Base-by-base conservation (phyloP, 2,888 invertebrate species). In the Melieria picta region DNA sequence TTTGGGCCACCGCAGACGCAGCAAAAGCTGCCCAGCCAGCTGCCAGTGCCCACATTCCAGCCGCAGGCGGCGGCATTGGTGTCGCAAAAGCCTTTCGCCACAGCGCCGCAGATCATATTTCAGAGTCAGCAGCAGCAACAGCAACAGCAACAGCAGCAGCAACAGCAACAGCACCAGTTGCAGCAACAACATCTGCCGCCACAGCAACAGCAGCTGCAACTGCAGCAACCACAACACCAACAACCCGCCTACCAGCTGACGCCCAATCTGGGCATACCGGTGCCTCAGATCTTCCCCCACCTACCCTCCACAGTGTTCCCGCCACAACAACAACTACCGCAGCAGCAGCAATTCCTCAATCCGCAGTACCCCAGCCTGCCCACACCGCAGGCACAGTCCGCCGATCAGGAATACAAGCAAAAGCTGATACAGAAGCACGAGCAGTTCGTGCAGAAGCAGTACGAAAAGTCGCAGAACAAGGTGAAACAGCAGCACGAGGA, bases 401-500 rank as follows among this genome's bases (percentile, higher is more conserved):
- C 82, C 1, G 93, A 93, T 77, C 89, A 93, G 62, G 90, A 91
- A 77, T 93, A 93, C 76, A 90, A 92, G 77, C 92, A 92, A 78
- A 89, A 91, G 75, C 89, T 93, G 5, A 93, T 93, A 73, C 92
- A 92, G 77, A 93, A 92, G 80, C 93, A 93, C 77, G 93, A 93
- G 79, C 90, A 93, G 77, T 91, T 93, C 77, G 90, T 93, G 5
- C 93, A 94, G 79, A 93, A 92, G 80, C 93, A 93, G 79, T 93
- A 94, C 78, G 90, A 94, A 77, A 93, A 93, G 78, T 92, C 93
- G 58, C 91, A 93, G 80, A 92, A 93, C 79, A 94, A 94, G 81
- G 91, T 93, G 0, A 90, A 93, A 75, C 90, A 91, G 78, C 88
- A 93, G 46, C 93, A 94, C 77, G 90, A 91, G 76, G 91, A 92